Evolutionary conservation across 2,797 vertebrate genomes (phyloP).

Genomic region (Sitta carolinensis): DNA sequence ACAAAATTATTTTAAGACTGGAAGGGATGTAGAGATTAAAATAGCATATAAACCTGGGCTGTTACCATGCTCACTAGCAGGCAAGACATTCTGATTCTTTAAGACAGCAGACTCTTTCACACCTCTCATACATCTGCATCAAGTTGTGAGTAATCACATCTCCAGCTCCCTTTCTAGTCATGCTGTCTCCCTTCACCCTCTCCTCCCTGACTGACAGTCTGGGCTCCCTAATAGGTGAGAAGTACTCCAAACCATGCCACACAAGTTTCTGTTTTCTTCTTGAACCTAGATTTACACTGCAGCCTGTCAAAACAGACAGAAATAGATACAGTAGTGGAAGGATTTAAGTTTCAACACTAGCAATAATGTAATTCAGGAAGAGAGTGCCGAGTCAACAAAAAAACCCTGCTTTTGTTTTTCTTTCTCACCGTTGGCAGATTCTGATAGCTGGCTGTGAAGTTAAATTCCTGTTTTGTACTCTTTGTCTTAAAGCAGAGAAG

Average conservation of each 20-base stretch:
- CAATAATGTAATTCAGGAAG: not conserved
- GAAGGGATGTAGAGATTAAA: not conserved
- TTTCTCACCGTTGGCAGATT: slow-evolving; percentile 73
- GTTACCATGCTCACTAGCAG: not conserved
- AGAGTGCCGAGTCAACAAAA: not conserved
- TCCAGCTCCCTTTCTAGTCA: not conserved
- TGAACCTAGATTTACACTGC: not conserved
- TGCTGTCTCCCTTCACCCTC: not conserved
- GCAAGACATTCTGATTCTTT: not conserved
- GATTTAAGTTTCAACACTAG: not conserved
- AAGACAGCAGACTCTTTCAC: not conserved
- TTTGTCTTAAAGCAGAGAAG: slow-evolving; percentile 77
- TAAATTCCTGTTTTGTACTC: slow-evolving; percentile 78
- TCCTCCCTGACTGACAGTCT: not conserved
- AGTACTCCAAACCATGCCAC: not conserved
- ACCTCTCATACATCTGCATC: not conserved
- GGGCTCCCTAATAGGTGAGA: not conserved
- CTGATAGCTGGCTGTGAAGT: slow-evolving; percentile 76
- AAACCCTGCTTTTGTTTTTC: not conserved
- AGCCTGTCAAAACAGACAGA: not conserved
- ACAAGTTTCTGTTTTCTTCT: not conserved
- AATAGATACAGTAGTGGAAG: not conserved
- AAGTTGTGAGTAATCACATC: not conserved
- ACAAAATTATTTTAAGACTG: not conserved
- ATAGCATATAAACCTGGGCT: not conserved